Conservation (phyloP, 2,113 vertebrate species). For the Candoia aspera region DNA sequence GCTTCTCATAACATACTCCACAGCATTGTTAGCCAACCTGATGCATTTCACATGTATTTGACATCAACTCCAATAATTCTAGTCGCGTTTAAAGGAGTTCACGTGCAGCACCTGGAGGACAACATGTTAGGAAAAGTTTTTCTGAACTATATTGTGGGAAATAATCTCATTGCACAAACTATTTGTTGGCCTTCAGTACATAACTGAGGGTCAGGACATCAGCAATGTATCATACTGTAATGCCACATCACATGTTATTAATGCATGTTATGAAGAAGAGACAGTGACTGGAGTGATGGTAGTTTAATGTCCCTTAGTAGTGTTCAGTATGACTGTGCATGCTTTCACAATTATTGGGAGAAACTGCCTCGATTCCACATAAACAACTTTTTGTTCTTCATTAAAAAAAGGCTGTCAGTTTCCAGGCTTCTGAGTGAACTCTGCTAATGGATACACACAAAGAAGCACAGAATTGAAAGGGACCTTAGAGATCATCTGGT, state of each 20-base stretch:
- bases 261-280: not conserved
- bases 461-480: not conserved
- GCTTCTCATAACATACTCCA: not conserved
- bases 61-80: not conserved
- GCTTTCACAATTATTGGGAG: not conserved
- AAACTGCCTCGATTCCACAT: not conserved
- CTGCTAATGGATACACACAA: not conserved
- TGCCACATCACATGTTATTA: not conserved
- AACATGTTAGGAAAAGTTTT: not conserved
- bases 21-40: not conserved
- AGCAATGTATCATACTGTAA: not conserved
- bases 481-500: not conserved
- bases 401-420: not conserved
- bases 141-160: not conserved
- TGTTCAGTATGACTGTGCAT: not conserved
- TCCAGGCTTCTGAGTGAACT: not conserved
- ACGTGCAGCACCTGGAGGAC: not conserved
- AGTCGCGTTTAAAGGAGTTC: not conserved
- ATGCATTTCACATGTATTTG: not conserved
- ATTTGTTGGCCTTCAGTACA: not conserved
- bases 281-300: not conserved
- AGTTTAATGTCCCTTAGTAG: not conserved
- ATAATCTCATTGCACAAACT: not conserved
- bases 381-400: not conserved
- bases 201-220: not conserved